phyloP scores from a whole-genome alignment of 2,888 invertebrate genomes.

The Eucera pruinosa region DNA sequence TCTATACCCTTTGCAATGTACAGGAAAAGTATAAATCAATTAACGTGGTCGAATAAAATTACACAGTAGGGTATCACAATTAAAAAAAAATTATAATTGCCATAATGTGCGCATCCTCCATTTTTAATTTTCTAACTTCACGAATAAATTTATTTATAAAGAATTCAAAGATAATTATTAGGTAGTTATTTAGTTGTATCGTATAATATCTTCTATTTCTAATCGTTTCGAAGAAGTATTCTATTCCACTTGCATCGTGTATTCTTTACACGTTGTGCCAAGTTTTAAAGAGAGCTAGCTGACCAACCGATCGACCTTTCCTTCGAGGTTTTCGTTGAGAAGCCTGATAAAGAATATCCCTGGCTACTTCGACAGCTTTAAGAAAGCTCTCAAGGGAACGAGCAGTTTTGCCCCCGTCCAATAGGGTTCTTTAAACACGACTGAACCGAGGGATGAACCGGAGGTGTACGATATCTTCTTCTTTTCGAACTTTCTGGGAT shows the following conservation, averaged over 20 bases:
- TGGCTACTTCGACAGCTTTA: conserved; percentile 27
- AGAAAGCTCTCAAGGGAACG: conserved; percentile 46
- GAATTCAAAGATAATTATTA: no score
- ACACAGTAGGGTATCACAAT: no score
- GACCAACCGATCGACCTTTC: conserved; percentile 18
- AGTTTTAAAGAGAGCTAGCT: conserved; percentile 49
- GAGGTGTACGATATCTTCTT: conserved; percentile 31
- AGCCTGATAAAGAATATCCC: conserved; percentile 54
- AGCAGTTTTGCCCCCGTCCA: conserved; percentile 44
- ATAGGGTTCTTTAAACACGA: conserved; percentile 46
- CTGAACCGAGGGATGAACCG: conserved; percentile 4
- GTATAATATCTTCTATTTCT: no score
- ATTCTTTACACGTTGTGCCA: conserved; percentile 32
- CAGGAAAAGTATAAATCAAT: no score
- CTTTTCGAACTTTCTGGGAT: background rate
- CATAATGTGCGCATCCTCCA: no score
- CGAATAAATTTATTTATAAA: no score
- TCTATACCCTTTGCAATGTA: no score
- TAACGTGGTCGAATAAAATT: no score
- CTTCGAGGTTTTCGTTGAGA: conserved; percentile 29
- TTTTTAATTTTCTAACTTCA: no score
- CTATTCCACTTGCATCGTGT: background rate
- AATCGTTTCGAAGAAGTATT: background rate
- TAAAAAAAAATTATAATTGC: no score
- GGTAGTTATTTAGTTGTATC: no score